Evolutionary conservation across 1,140 invertebrate species (phyloP).

Genomic region (Saxidomus purpurata): DNA sequence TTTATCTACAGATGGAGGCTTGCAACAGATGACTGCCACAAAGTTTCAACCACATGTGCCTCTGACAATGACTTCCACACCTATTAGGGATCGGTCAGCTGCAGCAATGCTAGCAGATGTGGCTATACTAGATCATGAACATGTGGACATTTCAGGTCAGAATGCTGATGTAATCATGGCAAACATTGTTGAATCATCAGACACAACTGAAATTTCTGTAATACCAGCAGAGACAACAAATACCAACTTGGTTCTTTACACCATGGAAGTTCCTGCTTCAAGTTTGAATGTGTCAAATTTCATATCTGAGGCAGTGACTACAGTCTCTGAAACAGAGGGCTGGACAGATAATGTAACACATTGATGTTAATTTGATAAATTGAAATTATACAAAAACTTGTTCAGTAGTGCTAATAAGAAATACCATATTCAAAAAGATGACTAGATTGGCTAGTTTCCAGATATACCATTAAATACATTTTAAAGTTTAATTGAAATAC

Average conservation of each 20-base stretch:
- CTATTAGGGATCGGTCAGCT: not conserved
- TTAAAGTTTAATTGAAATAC: no score
- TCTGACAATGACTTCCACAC: not conserved
- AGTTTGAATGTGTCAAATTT: slow-evolving; percentile 1
- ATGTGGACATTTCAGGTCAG: slow-evolving; percentile 40
- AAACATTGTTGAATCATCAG: slow-evolving; percentile 25
- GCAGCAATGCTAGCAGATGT: slow-evolving; percentile 25
- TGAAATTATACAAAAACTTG: no score
- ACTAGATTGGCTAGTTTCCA: no score
- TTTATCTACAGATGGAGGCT: not conserved
- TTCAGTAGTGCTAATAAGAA: no score
- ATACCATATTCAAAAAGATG: no score
- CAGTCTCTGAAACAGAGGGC: not conserved
- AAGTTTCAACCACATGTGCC: not conserved
- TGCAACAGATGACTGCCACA: not conserved
- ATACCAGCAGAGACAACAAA: not conserved
- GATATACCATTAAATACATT: no score
- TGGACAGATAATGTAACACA: not conserved
- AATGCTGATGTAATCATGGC: slow-evolving; percentile 50
- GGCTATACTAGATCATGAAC: not conserved
- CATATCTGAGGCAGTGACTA: not conserved
- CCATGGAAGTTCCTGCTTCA: not conserved
- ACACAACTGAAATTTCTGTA: slow-evolving; percentile 34
- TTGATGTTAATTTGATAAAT: no score
- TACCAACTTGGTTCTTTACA: slow-evolving; percentile 33